A percentile compares a stretch with the other conserved stretches of the same genome.
phyloP scores from a whole-genome alignment of 2,113 vertebrate species.

The Thunnus thynnus region DNA sequence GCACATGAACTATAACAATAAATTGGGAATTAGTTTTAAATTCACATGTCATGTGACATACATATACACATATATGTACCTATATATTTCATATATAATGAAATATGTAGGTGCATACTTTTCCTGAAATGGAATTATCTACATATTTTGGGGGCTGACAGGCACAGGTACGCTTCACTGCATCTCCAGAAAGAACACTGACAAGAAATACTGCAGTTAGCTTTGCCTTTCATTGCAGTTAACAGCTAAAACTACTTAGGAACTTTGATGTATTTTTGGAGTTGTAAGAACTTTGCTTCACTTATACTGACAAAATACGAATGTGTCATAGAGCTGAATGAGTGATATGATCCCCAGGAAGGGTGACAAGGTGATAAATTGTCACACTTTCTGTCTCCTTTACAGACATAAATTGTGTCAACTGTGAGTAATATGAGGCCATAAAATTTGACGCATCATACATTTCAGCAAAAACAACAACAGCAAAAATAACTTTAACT shows the following conservation, averaged over 20 bases:
- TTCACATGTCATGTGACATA: neutral
- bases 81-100: neutral
- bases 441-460: conserved; percentile 30
- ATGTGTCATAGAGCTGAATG: conserved; percentile 35
- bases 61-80: too few species aligned
- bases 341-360: conserved; percentile 48
- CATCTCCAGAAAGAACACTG: neutral
- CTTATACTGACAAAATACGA: conserved; percentile 12
- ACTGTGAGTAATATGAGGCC: conserved; percentile 52
- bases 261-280: conserved; percentile 23
- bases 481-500: conserved; percentile 30
- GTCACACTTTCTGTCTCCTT: conserved; percentile 43
- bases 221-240: conserved; percentile 22
- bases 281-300: conserved; percentile 12
- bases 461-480: conserved; percentile 50
- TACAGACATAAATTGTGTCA: conserved; percentile 47
- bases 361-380: conserved; percentile 44
- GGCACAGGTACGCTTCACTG: neutral
- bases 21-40: neutral
- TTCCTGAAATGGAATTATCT: neutral
- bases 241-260: conserved; percentile 20
- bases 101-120: neutral
- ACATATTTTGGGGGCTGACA: neutral
- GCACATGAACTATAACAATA: neutral
- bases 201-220: conserved; percentile 4